Evolutionary conservation across 2,888 invertebrate species (phyloP).

Genomic region (Notocelia uddmanniana): DNA sequence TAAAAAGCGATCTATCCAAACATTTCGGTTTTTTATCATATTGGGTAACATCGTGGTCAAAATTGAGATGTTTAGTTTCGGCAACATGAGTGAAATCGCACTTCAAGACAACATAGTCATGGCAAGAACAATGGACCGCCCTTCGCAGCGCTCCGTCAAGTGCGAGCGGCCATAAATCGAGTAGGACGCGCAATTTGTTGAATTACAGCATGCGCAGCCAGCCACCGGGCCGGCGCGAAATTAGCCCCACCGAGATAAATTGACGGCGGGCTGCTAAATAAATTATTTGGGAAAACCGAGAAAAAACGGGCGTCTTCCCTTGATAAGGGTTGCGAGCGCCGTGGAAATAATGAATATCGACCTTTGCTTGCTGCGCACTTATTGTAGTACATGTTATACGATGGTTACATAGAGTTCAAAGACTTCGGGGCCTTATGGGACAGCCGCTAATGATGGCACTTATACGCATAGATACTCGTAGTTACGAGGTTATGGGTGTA

Average conservation of each 20-base stretch:
- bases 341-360: conserved; percentile 82
- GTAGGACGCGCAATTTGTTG: conserved; percentile 85
- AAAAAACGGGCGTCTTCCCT: conserved; percentile 84
- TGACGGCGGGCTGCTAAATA: conserved; percentile 84
- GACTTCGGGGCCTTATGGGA: background rate
- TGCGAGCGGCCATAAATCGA: conserved; percentile 80
- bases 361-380: conserved; percentile 57
- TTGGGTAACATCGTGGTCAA: background rate
- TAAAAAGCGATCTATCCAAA: background rate
- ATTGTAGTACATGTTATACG: conserved; percentile 33
- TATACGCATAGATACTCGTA: background rate
- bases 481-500: no score
- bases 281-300: conserved; percentile 86
- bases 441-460: background rate
- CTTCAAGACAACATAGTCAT: conserved; percentile 62
- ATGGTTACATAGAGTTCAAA: background rate
- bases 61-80: background rate
- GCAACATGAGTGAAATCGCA: conserved; percentile 11
- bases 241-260: conserved; percentile 86
- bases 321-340: conserved; percentile 83
- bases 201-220: conserved; percentile 85
- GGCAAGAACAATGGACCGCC: conserved; percentile 80
- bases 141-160: conserved; percentile 79
- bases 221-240: conserved; percentile 85
- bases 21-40: background rate